Evolutionary conservation across 2,797 vertebrate species (phyloP).

Genomic region (Gephyroberyx darwinii): DNA sequence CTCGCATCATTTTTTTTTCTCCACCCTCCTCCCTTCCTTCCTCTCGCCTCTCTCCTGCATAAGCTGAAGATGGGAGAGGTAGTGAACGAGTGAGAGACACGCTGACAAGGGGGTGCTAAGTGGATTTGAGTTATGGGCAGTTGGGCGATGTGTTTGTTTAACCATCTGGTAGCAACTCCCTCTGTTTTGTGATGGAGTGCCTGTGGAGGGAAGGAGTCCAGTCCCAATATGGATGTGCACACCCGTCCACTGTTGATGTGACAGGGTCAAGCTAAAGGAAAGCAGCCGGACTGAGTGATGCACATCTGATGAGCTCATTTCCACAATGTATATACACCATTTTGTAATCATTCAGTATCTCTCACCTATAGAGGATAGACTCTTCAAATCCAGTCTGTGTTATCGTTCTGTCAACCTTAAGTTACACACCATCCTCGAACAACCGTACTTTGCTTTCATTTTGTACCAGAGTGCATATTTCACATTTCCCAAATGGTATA

Average conservation of each 20-base stretch:
- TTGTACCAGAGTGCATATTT: no score
- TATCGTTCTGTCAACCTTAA: no score
- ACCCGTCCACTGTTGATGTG: slow-evolving; percentile 41
- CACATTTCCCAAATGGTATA: no score
- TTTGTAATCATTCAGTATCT: neutral
- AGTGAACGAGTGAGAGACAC: slow-evolving; percentile 75
- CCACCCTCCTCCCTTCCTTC: slow-evolving; percentile 29
- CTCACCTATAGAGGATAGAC: no score
- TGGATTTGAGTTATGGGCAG: slow-evolving; percentile 89
- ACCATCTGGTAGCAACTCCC: slow-evolving; percentile 87
- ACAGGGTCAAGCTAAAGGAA: slow-evolving; percentile 51
- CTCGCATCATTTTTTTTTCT: slow-evolving; percentile 50
- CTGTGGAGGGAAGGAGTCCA: slow-evolving; percentile 82
- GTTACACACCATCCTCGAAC: no score
- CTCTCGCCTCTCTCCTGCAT: slow-evolving; percentile 37
- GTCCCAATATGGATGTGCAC: slow-evolving; percentile 61
- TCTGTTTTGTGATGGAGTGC: slow-evolving; percentile 81
- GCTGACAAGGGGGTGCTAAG: slow-evolving; percentile 85
- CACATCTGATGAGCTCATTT: slow-evolving; percentile 45
- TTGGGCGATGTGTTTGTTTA: slow-evolving; percentile 88
- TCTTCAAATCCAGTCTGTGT: no score
- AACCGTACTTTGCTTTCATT: no score
- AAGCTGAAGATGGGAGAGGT: slow-evolving; percentile 57
- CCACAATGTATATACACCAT: neutral
- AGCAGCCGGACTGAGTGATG: slow-evolving; percentile 36